These are phyloP conservation scores for Candoia aspera DNA, from an alignment of 2,113 vertebrate species.

Conservation along the genomic window DNA sequence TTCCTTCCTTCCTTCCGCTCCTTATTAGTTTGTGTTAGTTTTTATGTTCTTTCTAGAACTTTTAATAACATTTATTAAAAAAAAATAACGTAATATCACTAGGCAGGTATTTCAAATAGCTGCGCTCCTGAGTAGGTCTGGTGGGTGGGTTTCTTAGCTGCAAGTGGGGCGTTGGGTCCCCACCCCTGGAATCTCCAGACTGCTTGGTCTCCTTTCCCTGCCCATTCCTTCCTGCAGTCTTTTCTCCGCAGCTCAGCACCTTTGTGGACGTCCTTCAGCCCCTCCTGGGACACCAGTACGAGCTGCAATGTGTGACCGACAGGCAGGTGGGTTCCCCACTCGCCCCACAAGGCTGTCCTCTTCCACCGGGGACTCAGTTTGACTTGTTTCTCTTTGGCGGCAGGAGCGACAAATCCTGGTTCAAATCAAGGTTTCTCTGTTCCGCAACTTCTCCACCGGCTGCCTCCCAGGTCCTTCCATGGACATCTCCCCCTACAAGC, in stretches of 20 bases:
- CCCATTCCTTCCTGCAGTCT: background rate
- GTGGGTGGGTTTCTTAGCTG: background rate
- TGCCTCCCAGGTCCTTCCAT: background rate
- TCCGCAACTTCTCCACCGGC: conserved; percentile 10
- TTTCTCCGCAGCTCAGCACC: background rate
- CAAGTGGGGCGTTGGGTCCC: background rate
- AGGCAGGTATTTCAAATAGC: background rate
- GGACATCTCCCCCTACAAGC: conserved; percentile 12
- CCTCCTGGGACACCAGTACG: background rate
- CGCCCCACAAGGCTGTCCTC: background rate
- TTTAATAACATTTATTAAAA: too few species aligned
- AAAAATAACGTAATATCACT: background rate
- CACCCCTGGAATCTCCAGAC: background rate
- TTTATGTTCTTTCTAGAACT: too few species aligned
- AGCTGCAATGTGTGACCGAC: conserved; percentile 26
- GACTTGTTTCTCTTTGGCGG: background rate
- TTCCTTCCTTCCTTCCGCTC: too few species aligned
- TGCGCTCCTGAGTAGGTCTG: background rate
- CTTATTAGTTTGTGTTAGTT: too few species aligned
- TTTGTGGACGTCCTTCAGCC: background rate
- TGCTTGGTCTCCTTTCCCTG: background rate
- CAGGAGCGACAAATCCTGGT: conserved; percentile 35
- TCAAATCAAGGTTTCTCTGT: conserved; percentile 28
- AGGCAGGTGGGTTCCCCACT: background rate
- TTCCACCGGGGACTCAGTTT: background rate